Conservation (phyloP, 1,140 invertebrate genomes). For the Panagrolaimus sp. region DNA sequence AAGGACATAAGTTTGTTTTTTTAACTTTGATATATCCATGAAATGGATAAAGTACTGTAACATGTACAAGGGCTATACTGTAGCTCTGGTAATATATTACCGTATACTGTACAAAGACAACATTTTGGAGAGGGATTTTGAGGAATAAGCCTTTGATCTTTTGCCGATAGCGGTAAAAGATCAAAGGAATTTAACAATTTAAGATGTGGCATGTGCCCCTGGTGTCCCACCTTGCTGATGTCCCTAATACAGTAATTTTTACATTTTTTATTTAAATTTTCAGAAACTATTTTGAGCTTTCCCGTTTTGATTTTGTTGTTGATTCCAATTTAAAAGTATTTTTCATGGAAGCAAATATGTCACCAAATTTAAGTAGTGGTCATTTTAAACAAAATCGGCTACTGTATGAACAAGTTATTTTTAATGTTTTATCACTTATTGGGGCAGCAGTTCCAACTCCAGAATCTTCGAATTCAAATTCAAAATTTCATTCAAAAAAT, state of each 20-base stretch:
- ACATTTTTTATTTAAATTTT: slow-evolving; percentile 32
- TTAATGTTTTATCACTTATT: slow-evolving; percentile 75
- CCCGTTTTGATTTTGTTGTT: slow-evolving; percentile 84
- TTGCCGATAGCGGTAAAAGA: too few species aligned
- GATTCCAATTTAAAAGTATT: slow-evolving; percentile 81
- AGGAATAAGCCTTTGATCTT: too few species aligned
- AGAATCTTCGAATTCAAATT: slow-evolving; percentile 26
- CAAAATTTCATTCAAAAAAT: slow-evolving; percentile 13
- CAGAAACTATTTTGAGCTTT: slow-evolving; percentile 85
- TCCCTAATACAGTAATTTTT: too few species aligned
- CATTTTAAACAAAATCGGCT: slow-evolving; percentile 81
- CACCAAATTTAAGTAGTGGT: slow-evolving; percentile 85
- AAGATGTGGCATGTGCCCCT: too few species aligned
- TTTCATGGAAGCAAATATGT: slow-evolving; percentile 95
- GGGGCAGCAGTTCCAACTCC: slow-evolving; percentile 68
- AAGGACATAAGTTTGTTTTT: slow-evolving; percentile 3
- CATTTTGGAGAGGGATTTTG: too few species aligned
- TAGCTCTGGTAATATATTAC: too few species aligned
- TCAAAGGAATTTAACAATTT: too few species aligned
- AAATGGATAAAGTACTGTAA: slow-evolving; percentile 38
- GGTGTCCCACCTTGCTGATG: too few species aligned
- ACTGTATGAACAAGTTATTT: slow-evolving; percentile 84
- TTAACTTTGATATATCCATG: neutral
- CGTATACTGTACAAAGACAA: too few species aligned
- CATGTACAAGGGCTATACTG: too few species aligned